Evolutionary conservation across 1,140 invertebrate genomes (phyloP), one percentile per base, ranked within the genome.

Genomic region (Trachymyrmex septentrionalis): DNA sequence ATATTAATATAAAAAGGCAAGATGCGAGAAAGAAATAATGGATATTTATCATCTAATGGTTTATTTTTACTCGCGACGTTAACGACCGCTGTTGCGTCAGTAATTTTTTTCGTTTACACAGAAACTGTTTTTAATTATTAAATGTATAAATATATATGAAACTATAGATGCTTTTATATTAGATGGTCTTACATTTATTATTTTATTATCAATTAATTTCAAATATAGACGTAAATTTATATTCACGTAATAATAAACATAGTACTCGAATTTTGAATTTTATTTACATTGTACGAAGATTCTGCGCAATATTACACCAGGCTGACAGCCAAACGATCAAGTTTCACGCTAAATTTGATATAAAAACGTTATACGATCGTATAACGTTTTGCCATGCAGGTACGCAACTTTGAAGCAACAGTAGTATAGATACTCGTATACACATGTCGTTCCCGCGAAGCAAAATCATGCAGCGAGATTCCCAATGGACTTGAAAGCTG

Each of bases 401-500:
- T 86, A 86, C 30, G 66, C 61, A 73, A 66, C 80, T 38, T 80
- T 30, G 81, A 1, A 71, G 27, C 86, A 86, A 88, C 63, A 86
- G 38, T 34, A 34, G n/a, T 44, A 81, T 92, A 92, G 89, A 91
- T 89, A 67, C 14, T 50, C 38, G 14, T 27, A 85, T 89, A 92
- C 89, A 92, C 92, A 19, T 50, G 91, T 89, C 72, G 85, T 90
- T 89, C 66, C 72, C 75, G 88, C 85, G 69, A 78, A 34, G 86
- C 73, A 78, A 88, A 90, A 91, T 84, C 77, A 91, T 86, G 87
- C 64, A 86, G 87, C n/a, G 86, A 84, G 88, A 94, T 91, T 94
- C 94, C 93, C 94, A 91, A 94, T 94, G 94, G 94, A 91, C 89
- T 90, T 77, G 85, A 93, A 94, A 94, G 93, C 94, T 95, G 94